phyloP scores from a whole-genome alignment of 2,888 invertebrate genomes.

The Pegoplata infirma region DNA sequence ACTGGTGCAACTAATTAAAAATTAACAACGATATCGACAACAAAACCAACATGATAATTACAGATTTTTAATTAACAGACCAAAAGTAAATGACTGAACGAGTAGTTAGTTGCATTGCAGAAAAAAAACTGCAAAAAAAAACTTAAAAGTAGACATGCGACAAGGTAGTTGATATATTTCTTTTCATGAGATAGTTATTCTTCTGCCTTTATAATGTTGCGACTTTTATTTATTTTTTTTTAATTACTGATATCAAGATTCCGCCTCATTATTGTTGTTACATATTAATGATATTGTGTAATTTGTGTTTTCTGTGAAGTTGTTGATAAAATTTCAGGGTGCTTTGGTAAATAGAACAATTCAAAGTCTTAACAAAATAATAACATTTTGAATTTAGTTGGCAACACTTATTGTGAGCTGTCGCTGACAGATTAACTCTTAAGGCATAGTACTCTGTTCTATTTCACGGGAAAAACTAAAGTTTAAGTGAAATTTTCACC shows the following conservation, averaged over 20 bases:
- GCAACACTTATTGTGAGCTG: too few relatives aligned
- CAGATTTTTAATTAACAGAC: constrained; percentile 61
- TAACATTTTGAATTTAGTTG: too few relatives aligned
- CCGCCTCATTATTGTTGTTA: constrained; percentile 19
- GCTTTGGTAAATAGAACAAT: too few relatives aligned
- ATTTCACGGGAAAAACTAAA: too few relatives aligned
- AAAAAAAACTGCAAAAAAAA: constrained; percentile 19
- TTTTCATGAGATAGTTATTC: not conserved
- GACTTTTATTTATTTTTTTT: constrained; percentile 25
- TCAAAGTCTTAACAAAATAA: too few relatives aligned
- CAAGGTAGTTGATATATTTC: constrained; percentile 31
- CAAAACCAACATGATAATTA: constrained; percentile 62
- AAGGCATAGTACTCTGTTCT: too few relatives aligned
- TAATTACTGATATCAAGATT: constrained; percentile 55
- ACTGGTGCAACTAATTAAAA: constrained; percentile 61
- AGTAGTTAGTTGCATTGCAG: constrained; percentile 7
- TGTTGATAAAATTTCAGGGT: constrained; percentile 17
- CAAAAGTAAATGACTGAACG: constrained; percentile 42
- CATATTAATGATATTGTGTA: constrained; percentile 45
- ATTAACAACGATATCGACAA: constrained; percentile 62
- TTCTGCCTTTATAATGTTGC: constrained; percentile 22
- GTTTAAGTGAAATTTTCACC: too few relatives aligned
- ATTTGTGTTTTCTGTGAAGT: constrained; percentile 7
- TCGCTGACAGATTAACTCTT: too few relatives aligned
- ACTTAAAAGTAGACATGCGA: constrained; percentile 57